Evolutionary conservation across 1,140 invertebrate species (phyloP).

Genomic region (Maniola jurtina): DNA sequence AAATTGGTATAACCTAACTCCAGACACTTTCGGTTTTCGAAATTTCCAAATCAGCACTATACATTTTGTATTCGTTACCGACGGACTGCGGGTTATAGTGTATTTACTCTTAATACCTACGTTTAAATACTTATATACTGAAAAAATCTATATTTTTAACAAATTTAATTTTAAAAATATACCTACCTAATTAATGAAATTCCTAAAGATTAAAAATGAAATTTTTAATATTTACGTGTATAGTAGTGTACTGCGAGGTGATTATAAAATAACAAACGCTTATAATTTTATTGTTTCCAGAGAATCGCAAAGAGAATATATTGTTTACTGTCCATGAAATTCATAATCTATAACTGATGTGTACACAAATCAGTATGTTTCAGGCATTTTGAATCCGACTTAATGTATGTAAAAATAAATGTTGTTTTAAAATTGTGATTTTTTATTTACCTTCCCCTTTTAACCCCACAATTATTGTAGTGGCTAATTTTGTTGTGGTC

Average conservation of each 20-base stretch:
- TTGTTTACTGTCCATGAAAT: slow-evolving; percentile 72
- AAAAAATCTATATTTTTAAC: slow-evolving; percentile 76
- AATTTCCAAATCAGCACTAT: slow-evolving; percentile 26
- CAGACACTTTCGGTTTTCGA: slow-evolving; percentile 45
- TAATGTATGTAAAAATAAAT: slow-evolving; percentile 79
- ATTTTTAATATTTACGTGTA: slow-evolving; percentile 76
- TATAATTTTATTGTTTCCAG: slow-evolving; percentile 63
- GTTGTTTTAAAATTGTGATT: slow-evolving; percentile 75
- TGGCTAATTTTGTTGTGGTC: background rate
- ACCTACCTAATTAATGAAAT: slow-evolving; percentile 74
- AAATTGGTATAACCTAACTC: slow-evolving; percentile 55
- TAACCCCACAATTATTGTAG: background rate
- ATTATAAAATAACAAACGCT: slow-evolving; percentile 60
- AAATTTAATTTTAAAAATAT: slow-evolving; percentile 72
- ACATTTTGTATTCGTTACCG: slow-evolving; percentile 42
- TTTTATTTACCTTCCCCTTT: slow-evolving; percentile 48
- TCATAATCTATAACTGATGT: slow-evolving; percentile 73
- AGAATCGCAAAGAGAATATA: slow-evolving; percentile 57
- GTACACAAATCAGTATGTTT: slow-evolving; percentile 77
- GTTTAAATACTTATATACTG: slow-evolving; percentile 71
- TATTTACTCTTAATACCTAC: slow-evolving; percentile 66
- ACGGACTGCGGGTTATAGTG: slow-evolving; percentile 51
- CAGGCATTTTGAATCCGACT: slow-evolving; percentile 78
- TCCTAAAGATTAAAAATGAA: slow-evolving; percentile 74
- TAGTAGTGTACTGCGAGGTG: slow-evolving; percentile 72